phyloP scores from a whole-genome alignment of 2,113 vertebrate species.

The Riparia riparia region DNA sequence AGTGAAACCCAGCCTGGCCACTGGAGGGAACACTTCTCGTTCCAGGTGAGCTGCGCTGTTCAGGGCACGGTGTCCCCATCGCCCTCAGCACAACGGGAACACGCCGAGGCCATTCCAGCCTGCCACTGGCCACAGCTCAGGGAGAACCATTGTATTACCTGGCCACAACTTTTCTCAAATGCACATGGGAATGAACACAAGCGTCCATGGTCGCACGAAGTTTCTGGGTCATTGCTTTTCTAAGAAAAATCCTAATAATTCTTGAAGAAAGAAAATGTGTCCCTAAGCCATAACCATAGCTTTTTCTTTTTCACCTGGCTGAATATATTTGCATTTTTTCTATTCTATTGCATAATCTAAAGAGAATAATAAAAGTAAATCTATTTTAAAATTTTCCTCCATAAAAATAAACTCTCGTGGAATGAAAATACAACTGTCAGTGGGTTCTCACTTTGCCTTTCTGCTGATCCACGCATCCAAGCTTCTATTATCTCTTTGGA shows the following conservation, averaged over 20 bases:
- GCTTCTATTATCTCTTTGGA: not conserved
- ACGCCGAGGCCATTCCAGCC: rapidly evolving
- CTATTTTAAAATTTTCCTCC: not conserved
- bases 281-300: not conserved
- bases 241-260: not conserved
- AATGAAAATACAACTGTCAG: not conserved
- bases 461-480: not conserved
- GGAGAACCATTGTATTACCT: rapidly evolving
- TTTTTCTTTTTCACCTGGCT: not conserved
- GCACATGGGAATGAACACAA: not conserved
- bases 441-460: not conserved
- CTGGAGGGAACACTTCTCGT: not conserved
- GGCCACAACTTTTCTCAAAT: not conserved
- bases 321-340: not conserved
- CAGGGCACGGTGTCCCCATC: rapidly evolving
- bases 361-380: not conserved
- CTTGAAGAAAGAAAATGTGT: not conserved
- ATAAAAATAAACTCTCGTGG: not conserved
- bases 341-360: not conserved
- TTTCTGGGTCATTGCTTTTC: not conserved
- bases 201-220: not conserved
- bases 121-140: not conserved
- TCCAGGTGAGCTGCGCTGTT: rapidly evolving
- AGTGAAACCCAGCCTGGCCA: not conserved
- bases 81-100: not conserved